Conservation (phyloP, 1,140 invertebrate species). For the Anoplolepis gracilipes region DNA sequence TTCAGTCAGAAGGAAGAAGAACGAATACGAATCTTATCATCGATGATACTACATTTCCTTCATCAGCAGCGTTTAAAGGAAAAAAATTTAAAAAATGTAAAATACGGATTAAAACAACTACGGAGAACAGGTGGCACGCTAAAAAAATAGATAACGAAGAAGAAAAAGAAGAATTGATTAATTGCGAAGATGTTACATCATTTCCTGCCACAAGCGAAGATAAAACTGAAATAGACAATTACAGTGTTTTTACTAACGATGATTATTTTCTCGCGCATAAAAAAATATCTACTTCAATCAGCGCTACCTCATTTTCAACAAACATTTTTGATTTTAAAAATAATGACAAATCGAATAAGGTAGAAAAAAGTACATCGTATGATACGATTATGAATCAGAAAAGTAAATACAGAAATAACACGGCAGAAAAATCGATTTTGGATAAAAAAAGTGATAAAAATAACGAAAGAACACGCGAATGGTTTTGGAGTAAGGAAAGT, state of each 20-base stretch:
- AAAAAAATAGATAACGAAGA: not conserved
- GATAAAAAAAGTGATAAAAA: conserved; percentile 10
- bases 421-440: not conserved
- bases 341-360: not conserved
- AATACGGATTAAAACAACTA: not conserved
- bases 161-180: not conserved
- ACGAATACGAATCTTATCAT: conserved; percentile 1
- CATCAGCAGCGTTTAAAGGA: not conserved
- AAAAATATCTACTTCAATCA: too few relatives aligned
- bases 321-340: not conserved
- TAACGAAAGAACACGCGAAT: not conserved
- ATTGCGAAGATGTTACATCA: conserved; percentile 1
- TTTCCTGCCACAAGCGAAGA: not conserved
- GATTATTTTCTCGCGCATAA: not conserved
- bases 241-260: not conserved
- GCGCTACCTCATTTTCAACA: not conserved
- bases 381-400: not conserved
- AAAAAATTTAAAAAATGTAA: not conserved
- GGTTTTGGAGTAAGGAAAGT: not conserved
- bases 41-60: not conserved
- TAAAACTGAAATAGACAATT: not conserved
- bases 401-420: not conserved
- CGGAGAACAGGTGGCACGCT: not conserved
- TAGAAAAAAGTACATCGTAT: not conserved
- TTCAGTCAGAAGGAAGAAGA: not conserved